Percentiles rank a stretch among this genome's conserved stretches.
These are phyloP conservation scores for Notechis scutatus DNA, from an alignment of 2,113 vertebrate genomes.

Conservation along the genomic window DNA sequence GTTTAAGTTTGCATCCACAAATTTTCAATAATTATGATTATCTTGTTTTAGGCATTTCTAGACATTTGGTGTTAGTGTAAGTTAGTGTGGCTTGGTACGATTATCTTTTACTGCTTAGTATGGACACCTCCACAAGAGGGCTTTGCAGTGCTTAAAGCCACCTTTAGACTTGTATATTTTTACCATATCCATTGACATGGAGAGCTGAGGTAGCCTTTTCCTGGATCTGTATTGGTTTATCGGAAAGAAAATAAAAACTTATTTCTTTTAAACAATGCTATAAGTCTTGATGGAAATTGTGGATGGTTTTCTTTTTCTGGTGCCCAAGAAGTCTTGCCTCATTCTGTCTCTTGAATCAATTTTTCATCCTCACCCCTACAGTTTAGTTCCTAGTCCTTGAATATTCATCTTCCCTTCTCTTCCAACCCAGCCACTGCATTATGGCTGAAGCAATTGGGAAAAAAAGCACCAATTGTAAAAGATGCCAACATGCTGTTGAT, in stretches of 20 bases:
- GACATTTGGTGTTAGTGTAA: not conserved
- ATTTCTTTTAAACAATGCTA: not conserved
- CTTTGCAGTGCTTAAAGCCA: not conserved
- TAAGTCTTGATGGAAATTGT: not conserved
- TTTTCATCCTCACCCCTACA: not conserved
- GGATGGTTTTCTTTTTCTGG: not conserved
- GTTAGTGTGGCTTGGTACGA: not conserved
- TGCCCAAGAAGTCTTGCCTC: not conserved
- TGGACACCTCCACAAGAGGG: not conserved
- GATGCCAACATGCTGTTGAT: not conserved
- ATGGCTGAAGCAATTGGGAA: not conserved
- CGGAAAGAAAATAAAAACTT: not conserved
- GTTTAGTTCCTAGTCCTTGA: not conserved
- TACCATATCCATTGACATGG: not conserved
- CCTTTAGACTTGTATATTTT: not conserved
- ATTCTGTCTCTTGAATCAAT: not conserved
- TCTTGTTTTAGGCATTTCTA: slow-evolving; percentile 36
- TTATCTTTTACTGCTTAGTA: not conserved
- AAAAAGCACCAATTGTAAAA: not conserved
- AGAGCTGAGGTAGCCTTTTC: not conserved
- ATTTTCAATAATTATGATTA: slow-evolving; percentile 30
- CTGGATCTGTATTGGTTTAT: not conserved
- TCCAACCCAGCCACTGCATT: not conserved
- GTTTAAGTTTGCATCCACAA: slow-evolving; percentile 20
- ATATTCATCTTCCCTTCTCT: not conserved